Base-by-base conservation (phyloP, 1,140 invertebrate genomes). In the Pomphorhynchus laevis region DNA sequence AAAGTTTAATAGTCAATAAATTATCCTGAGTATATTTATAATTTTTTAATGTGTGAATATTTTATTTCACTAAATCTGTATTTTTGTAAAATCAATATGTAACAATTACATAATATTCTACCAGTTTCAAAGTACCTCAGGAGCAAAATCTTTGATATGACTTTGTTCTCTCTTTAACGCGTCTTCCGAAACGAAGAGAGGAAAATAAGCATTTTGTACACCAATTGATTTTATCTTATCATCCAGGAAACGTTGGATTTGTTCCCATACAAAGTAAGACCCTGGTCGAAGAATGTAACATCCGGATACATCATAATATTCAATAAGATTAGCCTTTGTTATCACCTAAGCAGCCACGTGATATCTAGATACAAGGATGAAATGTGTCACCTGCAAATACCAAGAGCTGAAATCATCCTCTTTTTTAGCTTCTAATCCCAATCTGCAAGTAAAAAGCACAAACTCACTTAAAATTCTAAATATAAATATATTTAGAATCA, bases 221-320 rank as follows among this genome's bases (percentile, higher is more conserved):
- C 80, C 86, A 14, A 86, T 52, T 46, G 70, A 69, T 51, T 77
- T 86, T 34, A 98, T 91, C 54, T 75, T 67, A 0, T 47, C 46
- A 56, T 86, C 79, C 47, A 98, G 73, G 63, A 71, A 93, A 25
- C 68, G 63, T 49, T 72, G 69, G 35, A 98, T 86, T 1, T 53
- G 49, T 47, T 93, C 80, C 89, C 89, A 98, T 48, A 98, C 77
- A n/a, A 69, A 62, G 54, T 68, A 95, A 23, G 82, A 70, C 80
- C 82, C 91, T 1, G 82, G 84, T 23, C 84, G 67, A 17, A 93
- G 64, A 47, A 95, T 82, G 53, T 98, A 98, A 60, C 89, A 98
- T 1, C 86, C 86, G 38, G 79, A 89, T 5, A 98, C 76, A 55
- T 98, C 84, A 51, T 95, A 95, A 56, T 98, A 98, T 54, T 98